Conservation (phyloP, 2,797 vertebrate species). For the Apodemus agrarius region DNA sequence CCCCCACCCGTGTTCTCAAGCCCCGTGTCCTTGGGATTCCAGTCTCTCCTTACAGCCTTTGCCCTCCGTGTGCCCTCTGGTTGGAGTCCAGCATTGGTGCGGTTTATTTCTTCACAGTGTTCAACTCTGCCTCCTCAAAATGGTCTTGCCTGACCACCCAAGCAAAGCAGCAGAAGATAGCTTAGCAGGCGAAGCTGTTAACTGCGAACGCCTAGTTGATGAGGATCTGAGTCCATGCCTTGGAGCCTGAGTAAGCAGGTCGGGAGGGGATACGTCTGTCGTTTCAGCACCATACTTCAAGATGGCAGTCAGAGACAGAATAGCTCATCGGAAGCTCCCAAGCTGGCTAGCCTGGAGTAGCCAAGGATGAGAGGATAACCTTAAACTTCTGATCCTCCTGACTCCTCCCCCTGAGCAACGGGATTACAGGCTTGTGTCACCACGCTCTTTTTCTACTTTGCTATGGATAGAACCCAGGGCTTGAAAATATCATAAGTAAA, state of each 20-base stretch:
- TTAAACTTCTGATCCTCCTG: not conserved
- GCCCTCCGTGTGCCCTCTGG: not conserved
- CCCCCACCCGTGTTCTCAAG: not conserved
- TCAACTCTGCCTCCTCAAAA: conserved; percentile 5
- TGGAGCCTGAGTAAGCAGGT: not conserved
- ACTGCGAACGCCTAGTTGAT: not conserved
- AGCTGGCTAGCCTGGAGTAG: not conserved
- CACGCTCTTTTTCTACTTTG: not conserved
- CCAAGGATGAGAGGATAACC: not conserved
- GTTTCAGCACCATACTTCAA: not conserved
- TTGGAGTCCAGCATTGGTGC: not conserved
- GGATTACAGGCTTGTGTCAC: not conserved
- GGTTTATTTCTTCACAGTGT: not conserved
- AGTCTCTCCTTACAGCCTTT: not conserved
- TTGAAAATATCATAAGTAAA: too few species aligned
- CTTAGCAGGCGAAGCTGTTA: not conserved
- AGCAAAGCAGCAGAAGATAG: not conserved
- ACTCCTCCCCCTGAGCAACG: too few species aligned
- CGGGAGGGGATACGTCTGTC: too few species aligned
- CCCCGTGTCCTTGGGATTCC: not conserved
- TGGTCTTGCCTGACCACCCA: not conserved
- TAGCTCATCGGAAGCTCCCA: not conserved
- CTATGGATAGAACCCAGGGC: not conserved
- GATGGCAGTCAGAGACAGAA: not conserved
- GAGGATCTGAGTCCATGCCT: not conserved